Conservation (phyloP, 2,797 vertebrate genomes). For the Catostomus latipinnis region DNA sequence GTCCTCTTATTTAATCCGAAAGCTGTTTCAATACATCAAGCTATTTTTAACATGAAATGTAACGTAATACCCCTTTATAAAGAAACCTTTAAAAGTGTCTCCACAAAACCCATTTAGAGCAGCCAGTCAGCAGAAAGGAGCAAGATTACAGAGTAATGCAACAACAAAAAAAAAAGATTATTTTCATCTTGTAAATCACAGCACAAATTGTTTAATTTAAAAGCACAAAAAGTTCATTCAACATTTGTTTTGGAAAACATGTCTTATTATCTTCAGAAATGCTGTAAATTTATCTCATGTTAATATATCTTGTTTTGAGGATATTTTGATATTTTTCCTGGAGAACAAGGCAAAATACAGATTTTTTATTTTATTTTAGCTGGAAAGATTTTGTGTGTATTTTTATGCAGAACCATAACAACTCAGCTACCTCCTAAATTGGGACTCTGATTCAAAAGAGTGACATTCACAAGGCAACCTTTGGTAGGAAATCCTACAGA, state of each 20-base stretch:
- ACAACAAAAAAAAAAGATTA: too few relatives aligned
- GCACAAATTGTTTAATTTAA: too few relatives aligned
- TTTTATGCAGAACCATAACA: slow-evolving; percentile 8
- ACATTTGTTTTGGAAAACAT: too few relatives aligned
- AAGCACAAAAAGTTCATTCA: too few relatives aligned
- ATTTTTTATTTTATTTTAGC: too few relatives aligned
- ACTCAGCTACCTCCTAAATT: slow-evolving; percentile 30
- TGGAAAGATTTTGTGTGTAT: background rate
- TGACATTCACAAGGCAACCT: slow-evolving; percentile 58
- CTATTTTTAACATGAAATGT: slow-evolving; percentile 3
- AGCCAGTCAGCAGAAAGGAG: background rate
- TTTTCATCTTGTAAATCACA: too few relatives aligned
- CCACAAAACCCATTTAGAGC: background rate
- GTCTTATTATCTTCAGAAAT: too few relatives aligned
- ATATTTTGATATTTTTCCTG: too few relatives aligned
- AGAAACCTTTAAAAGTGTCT: background rate
- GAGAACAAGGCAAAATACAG: too few relatives aligned
- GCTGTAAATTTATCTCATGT: too few relatives aligned
- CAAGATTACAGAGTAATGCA: too few relatives aligned
- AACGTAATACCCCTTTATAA: background rate
- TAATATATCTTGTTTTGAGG: too few relatives aligned
- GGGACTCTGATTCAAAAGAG: slow-evolving; percentile 38
- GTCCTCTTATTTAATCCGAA: background rate
- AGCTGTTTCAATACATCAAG: background rate
- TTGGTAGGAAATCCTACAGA: slow-evolving; percentile 35